phyloP scores from a whole-genome alignment of 2,797 vertebrate genomes.

The Notolepis coatsorum region DNA sequence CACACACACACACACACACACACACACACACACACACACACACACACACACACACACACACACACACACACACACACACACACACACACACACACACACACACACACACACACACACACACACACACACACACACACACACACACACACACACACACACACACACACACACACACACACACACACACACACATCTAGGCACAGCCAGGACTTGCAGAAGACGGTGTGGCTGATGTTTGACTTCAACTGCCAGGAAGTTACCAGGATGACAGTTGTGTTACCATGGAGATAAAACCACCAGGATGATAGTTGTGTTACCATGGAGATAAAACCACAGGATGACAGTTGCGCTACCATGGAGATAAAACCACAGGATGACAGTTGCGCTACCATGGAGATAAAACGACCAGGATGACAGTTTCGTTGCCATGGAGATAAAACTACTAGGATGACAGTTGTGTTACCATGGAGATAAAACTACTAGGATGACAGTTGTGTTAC shows the following conservation, averaged over 20 bases:
- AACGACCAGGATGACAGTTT: too few relatives aligned
- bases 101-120: neutral
- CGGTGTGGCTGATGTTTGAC: slow-evolving; percentile 14
- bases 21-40: neutral
- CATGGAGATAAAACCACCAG: neutral
- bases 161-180: neutral
- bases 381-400: slow-evolving; percentile 2
- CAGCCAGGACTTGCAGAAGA: neutral
- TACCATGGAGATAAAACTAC: too few relatives aligned
- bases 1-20: neutral
- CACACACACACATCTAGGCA: neutral
- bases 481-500: slow-evolving; percentile 5
- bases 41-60: neutral
- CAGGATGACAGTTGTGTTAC: slow-evolving; percentile 5
- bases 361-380: slow-evolving; percentile 17
- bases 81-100: neutral
- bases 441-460: too few relatives aligned
- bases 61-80: neutral
- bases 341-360: too few relatives aligned
- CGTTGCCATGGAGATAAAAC: too few relatives aligned
- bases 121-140: neutral
- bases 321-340: slow-evolving; percentile 8
- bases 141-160: neutral
- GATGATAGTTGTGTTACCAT: slow-evolving; percentile 7
- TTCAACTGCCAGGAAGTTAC: neutral